Evolutionary conservation across 2,888 invertebrate genomes (phyloP), one percentile per base, ranked within the genome.

Genomic region (Pilophorus perplexus): DNA sequence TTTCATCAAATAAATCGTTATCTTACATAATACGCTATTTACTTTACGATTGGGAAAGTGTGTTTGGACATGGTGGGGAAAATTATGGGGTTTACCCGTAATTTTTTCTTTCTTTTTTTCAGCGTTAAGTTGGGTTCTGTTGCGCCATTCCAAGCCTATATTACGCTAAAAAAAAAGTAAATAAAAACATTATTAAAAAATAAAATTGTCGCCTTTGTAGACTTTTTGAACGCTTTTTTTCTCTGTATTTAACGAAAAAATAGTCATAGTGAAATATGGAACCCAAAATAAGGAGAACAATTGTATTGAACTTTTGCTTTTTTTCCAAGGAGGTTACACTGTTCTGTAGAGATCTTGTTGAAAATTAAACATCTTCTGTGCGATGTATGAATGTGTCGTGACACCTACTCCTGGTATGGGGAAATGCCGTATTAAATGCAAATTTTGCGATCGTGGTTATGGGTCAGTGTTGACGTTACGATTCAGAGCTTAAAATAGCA

Each of bases 341-440:
- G 62, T 62, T 62, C 62, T 62, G 62, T 46, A 62, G 62, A 46
- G n/a, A n/a, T 46, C 62, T 44, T 62, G 62, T 44, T 62, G 48
- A 62, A 52, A 28, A 62, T 62, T 62, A 62, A 62, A 62, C 59
- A 42, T 42, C 59, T 40, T 40, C 27, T 25, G 59, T 40, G 59
- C 59, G 42, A 59, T 42, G n/a, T 25, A 23, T 40, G 12, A n/a
- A n/a, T n/a, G n/a, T n/a, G n/a, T n/a, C n/a, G n/a, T n/a, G n/a
- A n/a, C n/a, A n/a, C n/a, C n/a, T n/a, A n/a, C n/a, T n/a, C n/a
- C n/a, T n/a, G n/a, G n/a, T n/a, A n/a, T n/a, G n/a, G n/a, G n/a
- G n/a, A n/a, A n/a, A n/a, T n/a, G n/a, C n/a, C n/a, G n/a, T n/a
- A n/a, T n/a, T n/a, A n/a, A n/a, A n/a, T n/a, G n/a, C n/a, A n/a